Percentiles rank a stretch among this genome's conserved stretches.
phyloP scores from a whole-genome alignment of 2,113 vertebrate genomes.

The Cyanoderma ruficeps region DNA sequence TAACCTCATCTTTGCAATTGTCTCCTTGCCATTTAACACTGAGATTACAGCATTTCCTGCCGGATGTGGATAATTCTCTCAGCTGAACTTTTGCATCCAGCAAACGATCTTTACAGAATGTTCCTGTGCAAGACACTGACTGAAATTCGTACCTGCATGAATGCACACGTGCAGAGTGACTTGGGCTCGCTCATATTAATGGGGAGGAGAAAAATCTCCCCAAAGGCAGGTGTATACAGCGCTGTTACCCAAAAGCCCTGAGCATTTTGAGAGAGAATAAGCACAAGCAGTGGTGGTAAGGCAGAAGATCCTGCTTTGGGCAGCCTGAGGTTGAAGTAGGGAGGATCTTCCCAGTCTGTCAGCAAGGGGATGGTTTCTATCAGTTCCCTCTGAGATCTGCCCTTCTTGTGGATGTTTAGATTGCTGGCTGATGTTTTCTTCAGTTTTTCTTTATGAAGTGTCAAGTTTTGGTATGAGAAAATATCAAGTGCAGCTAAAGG shows the following conservation, averaged over 20 bases:
- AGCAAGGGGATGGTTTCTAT: neutral
- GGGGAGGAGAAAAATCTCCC: neutral
- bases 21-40: neutral
- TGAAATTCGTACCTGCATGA: neutral
- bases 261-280: neutral
- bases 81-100: neutral
- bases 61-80: neutral
- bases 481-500: neutral
- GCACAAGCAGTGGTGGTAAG: neutral
- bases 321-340: neutral
- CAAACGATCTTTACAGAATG: neutral
- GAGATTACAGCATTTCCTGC: neutral
- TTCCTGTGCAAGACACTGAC: neutral
- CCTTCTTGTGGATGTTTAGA: neutral
- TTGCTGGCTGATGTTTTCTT: neutral
- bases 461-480: neutral
- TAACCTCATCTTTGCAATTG: neutral
- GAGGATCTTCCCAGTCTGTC: neutral
- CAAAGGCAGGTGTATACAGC: neutral
- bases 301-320: neutral
- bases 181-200: neutral
- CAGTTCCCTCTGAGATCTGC: neutral
- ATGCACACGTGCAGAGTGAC: fast-evolving
- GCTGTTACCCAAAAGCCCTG: neutral
- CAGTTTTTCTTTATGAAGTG: neutral